phyloP scores from a whole-genome alignment of 2,888 invertebrate genomes.

The Monopis laevigella region DNA sequence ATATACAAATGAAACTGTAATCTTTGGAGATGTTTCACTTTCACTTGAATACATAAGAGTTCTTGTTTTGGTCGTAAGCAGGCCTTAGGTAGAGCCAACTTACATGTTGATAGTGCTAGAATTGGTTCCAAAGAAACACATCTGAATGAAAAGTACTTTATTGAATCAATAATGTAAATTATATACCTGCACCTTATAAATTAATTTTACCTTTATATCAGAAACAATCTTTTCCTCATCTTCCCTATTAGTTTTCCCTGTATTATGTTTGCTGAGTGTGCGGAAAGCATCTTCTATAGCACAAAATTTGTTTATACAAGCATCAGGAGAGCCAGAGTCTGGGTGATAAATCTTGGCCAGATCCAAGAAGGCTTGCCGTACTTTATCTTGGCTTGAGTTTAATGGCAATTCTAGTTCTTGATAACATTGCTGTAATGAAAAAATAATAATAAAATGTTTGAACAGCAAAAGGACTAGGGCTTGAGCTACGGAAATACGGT shows the following conservation, averaged over 20 bases:
- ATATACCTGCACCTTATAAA: too few species aligned
- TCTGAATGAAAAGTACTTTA: too few species aligned
- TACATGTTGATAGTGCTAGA: too few species aligned
- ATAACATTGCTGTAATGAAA: conserved; percentile 71
- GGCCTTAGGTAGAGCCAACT: too few species aligned
- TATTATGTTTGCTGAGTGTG: conserved; percentile 72
- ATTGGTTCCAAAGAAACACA: too few species aligned
- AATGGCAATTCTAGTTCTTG: conserved; percentile 71
- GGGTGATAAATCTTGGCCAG: conserved; percentile 87
- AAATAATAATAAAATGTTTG: not conserved
- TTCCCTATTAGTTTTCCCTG: conserved; percentile 46
- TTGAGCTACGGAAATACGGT: too few species aligned
- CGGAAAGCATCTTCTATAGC: conserved; percentile 81
- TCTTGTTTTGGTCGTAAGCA: too few species aligned
- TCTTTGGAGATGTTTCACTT: too few species aligned
- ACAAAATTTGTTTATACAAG: conserved; percentile 78
- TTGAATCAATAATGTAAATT: too few species aligned
- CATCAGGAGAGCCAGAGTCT: conserved; percentile 77
- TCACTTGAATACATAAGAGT: too few species aligned
- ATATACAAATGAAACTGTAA: too few species aligned
- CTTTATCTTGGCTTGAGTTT: conserved; percentile 75
- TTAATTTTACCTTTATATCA: conserved; percentile 71
- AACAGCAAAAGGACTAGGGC: not conserved
- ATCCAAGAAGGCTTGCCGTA: conserved; percentile 76
- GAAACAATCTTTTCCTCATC: conserved; percentile 67